These are phyloP conservation scores for Antheraea assamensis DNA, from an alignment of 2,888 invertebrate genomes.

Conservation along the genomic window DNA sequence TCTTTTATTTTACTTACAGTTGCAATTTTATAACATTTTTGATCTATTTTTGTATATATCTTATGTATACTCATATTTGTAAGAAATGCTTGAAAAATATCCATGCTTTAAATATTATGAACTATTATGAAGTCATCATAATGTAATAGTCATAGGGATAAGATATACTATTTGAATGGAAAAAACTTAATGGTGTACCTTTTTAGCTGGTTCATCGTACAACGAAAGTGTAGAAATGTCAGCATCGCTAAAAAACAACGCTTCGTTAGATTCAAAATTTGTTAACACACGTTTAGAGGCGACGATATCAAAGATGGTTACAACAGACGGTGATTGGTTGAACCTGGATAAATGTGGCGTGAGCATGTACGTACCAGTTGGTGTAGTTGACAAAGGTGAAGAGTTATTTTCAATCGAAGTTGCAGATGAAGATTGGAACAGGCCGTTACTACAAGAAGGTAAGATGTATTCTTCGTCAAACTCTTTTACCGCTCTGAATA, in stretches of 20 bases:
- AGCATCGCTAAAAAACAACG: conserved; percentile 71
- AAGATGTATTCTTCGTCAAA: conserved; percentile 28
- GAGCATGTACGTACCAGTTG: conserved; percentile 93
- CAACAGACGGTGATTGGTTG: conserved; percentile 83
- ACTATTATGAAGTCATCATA: neutral
- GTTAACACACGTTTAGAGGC: conserved; percentile 58
- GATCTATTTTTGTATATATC: neutral
- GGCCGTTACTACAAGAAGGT: conserved; percentile 91
- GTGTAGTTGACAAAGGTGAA: conserved; percentile 91
- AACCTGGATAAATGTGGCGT: conserved; percentile 90
- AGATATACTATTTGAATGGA: neutral
- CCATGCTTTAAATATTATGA: neutral
- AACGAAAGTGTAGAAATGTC: conserved; percentile 78
- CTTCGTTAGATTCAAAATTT: conserved; percentile 67
- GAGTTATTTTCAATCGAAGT: conserved; percentile 94
- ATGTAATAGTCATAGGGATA: neutral
- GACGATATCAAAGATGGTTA: conserved; percentile 77
- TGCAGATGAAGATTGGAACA: conserved; percentile 94
- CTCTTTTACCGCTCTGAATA: no score
- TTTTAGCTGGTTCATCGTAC: conserved; percentile 75
- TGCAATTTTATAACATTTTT: neutral
- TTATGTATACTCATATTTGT: neutral
- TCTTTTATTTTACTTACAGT: neutral
- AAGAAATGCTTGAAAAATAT: neutral
- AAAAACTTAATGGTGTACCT: conserved; percentile 6